Evolutionary conservation across 2,113 vertebrate genomes (phyloP).

Genomic region (Cathartes aura): DNA sequence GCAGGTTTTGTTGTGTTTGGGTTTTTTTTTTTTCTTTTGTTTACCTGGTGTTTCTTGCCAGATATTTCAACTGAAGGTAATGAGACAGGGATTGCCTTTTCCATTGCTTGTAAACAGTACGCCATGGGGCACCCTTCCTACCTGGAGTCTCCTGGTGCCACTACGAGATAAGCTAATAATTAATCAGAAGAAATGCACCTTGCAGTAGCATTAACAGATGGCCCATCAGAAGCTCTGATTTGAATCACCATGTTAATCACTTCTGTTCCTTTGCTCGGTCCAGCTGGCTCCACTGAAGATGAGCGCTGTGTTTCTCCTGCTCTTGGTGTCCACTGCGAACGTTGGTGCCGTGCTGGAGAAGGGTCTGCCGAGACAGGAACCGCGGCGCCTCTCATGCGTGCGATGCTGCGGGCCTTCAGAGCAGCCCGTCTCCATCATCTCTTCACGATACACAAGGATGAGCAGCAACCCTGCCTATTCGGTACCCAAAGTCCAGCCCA

Average conservation of each 20-base stretch:
- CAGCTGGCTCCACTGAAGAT: conserved; percentile 1
- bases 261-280: not conserved
- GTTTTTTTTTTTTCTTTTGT: not conserved
- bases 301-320: not conserved
- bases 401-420: conserved; percentile 40
- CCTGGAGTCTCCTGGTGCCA: not conserved
- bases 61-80: not conserved
- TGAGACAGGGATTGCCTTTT: not conserved
- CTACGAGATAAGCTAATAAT: not conserved
- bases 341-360: accelerated
- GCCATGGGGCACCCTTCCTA: not conserved
- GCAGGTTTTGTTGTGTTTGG: not conserved
- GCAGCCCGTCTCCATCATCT: not conserved
- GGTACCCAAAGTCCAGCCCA: conserved; percentile 75
- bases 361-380: not conserved
- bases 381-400: not conserved
- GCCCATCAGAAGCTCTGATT: not conserved
- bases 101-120: not conserved
- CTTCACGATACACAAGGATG: not conserved
- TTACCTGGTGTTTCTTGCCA: not conserved
- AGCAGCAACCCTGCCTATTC: not conserved
- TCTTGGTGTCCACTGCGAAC: not conserved
- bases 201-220: not conserved
- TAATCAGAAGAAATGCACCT: not conserved
- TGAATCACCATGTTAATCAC: not conserved